Percentiles rank a stretch among this genome's conserved stretches.
phyloP scores from a whole-genome alignment of 2,797 vertebrate genomes.

The Tangara arthus region DNA sequence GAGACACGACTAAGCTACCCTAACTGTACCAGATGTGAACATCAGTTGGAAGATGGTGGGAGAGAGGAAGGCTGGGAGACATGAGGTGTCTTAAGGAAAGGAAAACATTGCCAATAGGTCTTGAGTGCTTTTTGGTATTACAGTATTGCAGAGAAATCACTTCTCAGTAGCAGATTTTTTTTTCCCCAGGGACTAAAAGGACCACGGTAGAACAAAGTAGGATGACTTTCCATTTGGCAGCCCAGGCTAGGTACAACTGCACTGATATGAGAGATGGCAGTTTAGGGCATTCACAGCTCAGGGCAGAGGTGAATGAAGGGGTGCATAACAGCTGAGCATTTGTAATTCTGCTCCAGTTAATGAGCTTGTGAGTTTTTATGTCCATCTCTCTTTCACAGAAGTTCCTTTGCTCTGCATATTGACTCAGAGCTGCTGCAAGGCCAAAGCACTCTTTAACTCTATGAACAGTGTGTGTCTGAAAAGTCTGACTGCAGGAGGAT shows the following conservation, averaged over 20 bases:
- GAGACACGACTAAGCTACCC: neutral
- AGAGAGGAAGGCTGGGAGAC: neutral
- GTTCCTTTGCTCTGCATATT: neutral
- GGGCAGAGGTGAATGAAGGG: neutral
- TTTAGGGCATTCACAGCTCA: neutral
- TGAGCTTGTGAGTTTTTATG: neutral
- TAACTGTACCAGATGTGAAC: neutral
- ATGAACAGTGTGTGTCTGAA: neutral
- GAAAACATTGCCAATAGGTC: neutral
- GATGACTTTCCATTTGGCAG: neutral
- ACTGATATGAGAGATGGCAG: neutral
- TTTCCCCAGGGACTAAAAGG: neutral
- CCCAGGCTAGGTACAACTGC: neutral
- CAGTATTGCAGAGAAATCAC: neutral
- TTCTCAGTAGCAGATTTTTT: neutral
- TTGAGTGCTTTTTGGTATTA: neutral
- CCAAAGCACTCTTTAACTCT: neutral
- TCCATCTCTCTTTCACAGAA: neutral
- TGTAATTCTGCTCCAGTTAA: neutral
- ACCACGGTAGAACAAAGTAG: neutral
- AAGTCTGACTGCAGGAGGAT: neutral
- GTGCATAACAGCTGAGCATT: neutral
- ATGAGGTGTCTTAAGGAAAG: neutral
- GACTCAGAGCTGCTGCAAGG: neutral
- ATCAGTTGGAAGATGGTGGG: accelerated